Evolutionary conservation across 2,113 vertebrate genomes (phyloP).

Genomic region (human (Homo sapiens)): DNA sequence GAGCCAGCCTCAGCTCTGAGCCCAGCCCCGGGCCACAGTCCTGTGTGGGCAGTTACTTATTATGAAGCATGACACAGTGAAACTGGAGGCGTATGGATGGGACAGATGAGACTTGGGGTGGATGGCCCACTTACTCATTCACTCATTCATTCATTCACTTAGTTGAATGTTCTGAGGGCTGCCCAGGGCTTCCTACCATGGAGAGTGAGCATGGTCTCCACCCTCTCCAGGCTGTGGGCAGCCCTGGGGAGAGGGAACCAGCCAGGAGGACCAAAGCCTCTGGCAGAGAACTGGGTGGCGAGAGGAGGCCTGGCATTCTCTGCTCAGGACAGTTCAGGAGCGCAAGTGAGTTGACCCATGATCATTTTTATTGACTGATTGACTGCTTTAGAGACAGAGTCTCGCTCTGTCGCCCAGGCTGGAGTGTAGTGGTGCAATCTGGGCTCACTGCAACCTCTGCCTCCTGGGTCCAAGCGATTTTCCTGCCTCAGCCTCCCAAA

Average conservation of each 20-base stretch:
- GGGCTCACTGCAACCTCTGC: too few species aligned
- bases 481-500: too few species aligned
- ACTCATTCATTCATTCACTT: neutral
- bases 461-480: too few species aligned
- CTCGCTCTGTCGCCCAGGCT: too few species aligned
- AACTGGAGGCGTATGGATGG: neutral
- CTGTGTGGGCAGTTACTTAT: accelerated
- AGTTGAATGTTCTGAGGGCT: neutral
- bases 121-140: neutral
- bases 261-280: neutral
- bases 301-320: neutral
- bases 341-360: accelerated
- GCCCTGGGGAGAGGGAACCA: neutral
- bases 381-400: too few species aligned
- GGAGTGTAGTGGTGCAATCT: too few species aligned
- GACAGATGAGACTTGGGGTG: neutral
- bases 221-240: too few species aligned
- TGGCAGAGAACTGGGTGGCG: neutral
- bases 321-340: neutral
- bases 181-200: neutral
- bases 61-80: neutral
- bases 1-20: neutral
- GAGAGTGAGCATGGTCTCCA: neutral
- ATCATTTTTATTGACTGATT: too few species aligned
- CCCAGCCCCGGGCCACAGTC: neutral